Conservation (phyloP, 2,888 invertebrate species). For the Xanthia togata region DNA sequence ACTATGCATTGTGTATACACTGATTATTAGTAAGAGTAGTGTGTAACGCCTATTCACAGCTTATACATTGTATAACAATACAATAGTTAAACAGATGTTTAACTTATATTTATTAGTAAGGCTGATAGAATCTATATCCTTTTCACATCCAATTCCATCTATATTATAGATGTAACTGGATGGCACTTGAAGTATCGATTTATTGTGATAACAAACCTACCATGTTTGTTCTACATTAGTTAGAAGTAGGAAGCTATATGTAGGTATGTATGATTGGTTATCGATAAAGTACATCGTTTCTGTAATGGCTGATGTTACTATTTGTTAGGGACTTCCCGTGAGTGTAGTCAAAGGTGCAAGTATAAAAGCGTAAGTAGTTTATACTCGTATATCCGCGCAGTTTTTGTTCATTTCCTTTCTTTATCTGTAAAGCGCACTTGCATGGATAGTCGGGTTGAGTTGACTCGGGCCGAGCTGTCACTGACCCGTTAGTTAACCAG, state of each 20-base stretch:
- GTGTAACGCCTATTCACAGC: no score
- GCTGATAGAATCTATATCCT: no score
- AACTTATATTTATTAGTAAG: no score
- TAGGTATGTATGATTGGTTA: neutral
- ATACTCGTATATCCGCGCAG: neutral
- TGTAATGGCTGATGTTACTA: neutral
- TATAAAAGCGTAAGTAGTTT: neutral
- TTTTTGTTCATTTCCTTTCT: neutral
- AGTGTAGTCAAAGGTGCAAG: neutral
- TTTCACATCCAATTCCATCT: no score
- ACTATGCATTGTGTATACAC: no score
- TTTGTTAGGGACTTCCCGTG: neutral
- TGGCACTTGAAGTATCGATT: conserved; percentile 43
- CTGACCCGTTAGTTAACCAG: no score
- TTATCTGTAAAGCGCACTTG: no score
- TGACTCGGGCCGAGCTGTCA: no score
- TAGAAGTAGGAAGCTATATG: neutral
- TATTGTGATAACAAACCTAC: conserved; percentile 26
- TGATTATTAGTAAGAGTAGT: no score
- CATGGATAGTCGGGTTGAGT: no score
- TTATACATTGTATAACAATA: no score
- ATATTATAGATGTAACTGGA: neutral
- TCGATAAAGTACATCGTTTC: neutral
- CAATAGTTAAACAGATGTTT: no score
- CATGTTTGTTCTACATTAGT: conserved; percentile 12